Evolutionary conservation across 2,888 invertebrate genomes (phyloP).

Genomic region (Parnassius orleans): DNA sequence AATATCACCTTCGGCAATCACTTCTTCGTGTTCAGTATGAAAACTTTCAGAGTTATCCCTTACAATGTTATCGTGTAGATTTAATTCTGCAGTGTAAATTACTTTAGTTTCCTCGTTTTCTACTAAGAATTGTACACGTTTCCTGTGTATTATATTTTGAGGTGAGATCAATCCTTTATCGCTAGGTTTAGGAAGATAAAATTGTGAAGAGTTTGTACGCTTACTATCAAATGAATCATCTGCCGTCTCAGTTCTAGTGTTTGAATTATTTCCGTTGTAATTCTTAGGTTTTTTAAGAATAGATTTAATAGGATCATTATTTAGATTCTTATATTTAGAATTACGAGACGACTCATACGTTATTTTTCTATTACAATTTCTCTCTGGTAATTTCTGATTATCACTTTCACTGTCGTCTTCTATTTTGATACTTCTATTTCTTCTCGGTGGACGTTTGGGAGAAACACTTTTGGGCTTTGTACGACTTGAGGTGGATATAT

Average conservation of each 20-base stretch:
- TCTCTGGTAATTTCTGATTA: constrained; percentile 64
- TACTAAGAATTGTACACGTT: constrained; percentile 87
- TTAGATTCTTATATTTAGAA: constrained; percentile 58
- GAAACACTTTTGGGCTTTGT: constrained; percentile 75
- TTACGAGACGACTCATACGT: constrained; percentile 47
- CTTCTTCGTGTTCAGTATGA: constrained; percentile 46
- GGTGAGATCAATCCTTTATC: constrained; percentile 54
- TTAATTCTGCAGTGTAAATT: constrained; percentile 73
- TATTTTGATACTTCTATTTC: constrained; percentile 71
- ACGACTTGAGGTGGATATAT: constrained; percentile 53
- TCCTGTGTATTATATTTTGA: constrained; percentile 75
- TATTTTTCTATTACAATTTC: constrained; percentile 51
- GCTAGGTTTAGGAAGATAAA: constrained; percentile 83
- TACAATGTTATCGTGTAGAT: constrained; percentile 58
- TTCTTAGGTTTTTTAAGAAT: constrained; percentile 81
- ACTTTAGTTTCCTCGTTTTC: constrained; percentile 81
- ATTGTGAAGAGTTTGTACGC: constrained; percentile 73
- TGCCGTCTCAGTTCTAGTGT: constrained; percentile 50
- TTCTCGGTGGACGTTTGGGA: constrained; percentile 83
- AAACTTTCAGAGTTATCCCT: constrained; percentile 42
- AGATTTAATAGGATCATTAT: constrained; percentile 78
- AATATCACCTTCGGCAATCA: constrained; percentile 56
- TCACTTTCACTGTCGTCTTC: constrained; percentile 78
- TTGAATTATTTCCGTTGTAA: constrained; percentile 52
- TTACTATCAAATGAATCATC: constrained; percentile 59